Evolutionary conservation across 2,797 vertebrate species (phyloP).

Genomic region (Otolemur crassicaudatus): DNA sequence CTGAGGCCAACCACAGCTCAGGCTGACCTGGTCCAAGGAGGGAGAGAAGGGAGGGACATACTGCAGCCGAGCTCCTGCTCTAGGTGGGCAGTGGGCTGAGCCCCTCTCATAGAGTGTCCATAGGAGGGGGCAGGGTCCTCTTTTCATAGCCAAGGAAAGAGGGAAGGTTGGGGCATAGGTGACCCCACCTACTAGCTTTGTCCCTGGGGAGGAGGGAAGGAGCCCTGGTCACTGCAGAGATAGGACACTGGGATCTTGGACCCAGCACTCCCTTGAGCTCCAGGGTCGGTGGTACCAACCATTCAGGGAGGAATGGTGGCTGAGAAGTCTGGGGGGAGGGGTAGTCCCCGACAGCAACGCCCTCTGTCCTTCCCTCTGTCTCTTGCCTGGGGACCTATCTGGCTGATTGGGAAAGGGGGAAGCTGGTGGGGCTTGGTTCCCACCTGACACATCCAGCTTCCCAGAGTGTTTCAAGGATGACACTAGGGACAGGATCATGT

Average conservation of each 20-base stretch:
- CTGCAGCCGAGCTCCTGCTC: neutral
- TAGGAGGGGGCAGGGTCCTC: accelerated
- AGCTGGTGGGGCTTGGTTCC: accelerated
- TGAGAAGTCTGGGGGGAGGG: neutral
- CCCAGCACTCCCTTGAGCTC: neutral
- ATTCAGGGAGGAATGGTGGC: neutral
- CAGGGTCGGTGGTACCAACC: neutral
- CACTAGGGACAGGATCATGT: neutral
- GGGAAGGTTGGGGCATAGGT: neutral
- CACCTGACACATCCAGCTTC: accelerated
- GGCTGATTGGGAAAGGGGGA: too few species aligned
- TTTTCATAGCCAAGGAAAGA: too few species aligned
- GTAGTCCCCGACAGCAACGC: too few species aligned
- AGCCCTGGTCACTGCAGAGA: too few species aligned
- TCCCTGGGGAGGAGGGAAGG: accelerated
- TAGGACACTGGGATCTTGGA: too few species aligned
- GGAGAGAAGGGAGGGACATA: neutral
- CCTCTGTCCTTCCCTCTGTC: neutral
- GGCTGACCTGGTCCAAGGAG: neutral
- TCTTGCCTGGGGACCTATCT: accelerated
- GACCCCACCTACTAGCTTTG: neutral
- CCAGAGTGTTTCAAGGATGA: neutral
- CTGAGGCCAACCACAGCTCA: neutral
- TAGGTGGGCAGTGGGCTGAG: neutral
- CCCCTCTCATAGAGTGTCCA: accelerated